A percentile compares a stretch with the other conserved stretches of the same genome.
Evolutionary conservation across 64 coral and sea anemone genomes (phyloP).

Genomic region (Actinia equina): DNA sequence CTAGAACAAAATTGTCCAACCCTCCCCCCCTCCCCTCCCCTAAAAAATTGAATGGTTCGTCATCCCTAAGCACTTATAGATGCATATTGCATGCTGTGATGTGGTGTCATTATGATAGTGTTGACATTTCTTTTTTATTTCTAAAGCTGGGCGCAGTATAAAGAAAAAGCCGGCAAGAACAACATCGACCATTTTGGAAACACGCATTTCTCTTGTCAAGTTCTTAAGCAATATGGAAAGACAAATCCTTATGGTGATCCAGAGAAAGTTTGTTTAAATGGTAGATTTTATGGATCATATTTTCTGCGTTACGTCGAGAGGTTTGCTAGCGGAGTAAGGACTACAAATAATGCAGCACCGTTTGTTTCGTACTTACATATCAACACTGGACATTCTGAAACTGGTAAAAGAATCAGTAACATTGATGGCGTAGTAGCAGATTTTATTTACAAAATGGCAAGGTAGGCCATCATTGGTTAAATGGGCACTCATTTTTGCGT

Average conservation of each 20-base stretch:
- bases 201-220: constrained; percentile 59
- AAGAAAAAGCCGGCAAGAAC: constrained; percentile 15
- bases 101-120: no score
- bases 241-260: constrained; percentile 65
- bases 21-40: no score
- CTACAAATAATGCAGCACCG: background rate
- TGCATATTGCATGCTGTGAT: no score
- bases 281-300: constrained; percentile 53
- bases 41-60: no score
- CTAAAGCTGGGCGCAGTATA: constrained; percentile 54
- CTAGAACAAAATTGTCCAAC: no score
- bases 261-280: constrained; percentile 64
- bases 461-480: no score
- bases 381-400: constrained; percentile 31
- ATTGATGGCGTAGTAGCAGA: background rate
- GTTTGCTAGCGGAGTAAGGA: no score
- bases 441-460: no score
- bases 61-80: no score
- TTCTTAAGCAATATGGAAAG: constrained; percentile 28
- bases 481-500: background rate
- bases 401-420: background rate
- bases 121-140: background rate
- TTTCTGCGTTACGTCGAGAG: constrained; percentile 44
- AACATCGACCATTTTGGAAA: constrained; percentile 62
- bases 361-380: constrained; percentile 30